Conservation (phyloP, 2,888 invertebrate species). For the Pristionchus exspectatus region DNA sequence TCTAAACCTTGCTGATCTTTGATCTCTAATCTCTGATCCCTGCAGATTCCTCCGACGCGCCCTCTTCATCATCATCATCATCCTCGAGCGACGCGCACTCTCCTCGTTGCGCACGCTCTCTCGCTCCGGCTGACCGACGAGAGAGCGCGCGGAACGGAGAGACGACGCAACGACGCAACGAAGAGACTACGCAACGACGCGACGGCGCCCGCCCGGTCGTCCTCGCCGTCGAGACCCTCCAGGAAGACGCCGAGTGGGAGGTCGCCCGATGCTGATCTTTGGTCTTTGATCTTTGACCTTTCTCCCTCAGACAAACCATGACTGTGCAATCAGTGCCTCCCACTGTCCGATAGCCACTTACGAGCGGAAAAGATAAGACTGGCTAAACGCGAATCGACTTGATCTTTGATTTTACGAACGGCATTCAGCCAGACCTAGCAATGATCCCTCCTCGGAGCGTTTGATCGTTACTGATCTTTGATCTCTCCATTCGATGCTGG, state of each 20-base stretch:
- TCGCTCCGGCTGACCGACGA: background rate
- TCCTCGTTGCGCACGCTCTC: background rate
- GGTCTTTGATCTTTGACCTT: background rate
- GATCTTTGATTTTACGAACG: background rate
- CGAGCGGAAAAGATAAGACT: background rate
- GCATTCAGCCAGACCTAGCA: background rate
- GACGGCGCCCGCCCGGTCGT: conserved; percentile 9
- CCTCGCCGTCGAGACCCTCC: background rate
- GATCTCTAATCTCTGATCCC: background rate
- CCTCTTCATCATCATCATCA: background rate
- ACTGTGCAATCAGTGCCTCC: background rate
- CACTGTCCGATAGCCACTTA: background rate
- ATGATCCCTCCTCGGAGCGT: background rate
- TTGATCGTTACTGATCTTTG: background rate
- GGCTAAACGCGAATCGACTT: background rate
- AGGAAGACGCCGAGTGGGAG: conserved; percentile 12
- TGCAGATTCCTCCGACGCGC: background rate
- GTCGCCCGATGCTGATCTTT: conserved; percentile 26
- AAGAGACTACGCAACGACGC: background rate
- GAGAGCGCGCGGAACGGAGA: background rate
- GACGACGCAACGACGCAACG: no score
- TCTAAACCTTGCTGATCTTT: background rate
- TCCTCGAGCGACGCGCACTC: background rate
- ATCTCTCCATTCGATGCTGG: background rate
- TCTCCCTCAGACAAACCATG: background rate